These are phyloP conservation scores for Lordiphosa andalusiaca DNA, from an alignment of 2,888 invertebrate genomes.

Conservation along the genomic window DNA sequence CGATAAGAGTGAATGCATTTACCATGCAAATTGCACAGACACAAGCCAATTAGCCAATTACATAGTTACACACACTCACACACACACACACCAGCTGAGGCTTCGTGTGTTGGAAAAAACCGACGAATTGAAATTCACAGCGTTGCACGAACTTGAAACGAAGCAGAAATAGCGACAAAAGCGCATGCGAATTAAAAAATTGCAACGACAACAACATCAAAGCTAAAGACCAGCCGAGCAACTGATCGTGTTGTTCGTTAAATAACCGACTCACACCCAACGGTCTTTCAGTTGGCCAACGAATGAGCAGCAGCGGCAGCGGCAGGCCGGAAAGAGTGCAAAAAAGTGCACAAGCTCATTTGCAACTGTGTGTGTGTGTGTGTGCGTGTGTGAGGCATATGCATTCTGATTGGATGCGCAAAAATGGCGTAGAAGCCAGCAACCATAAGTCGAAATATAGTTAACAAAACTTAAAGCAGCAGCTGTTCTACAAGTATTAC, in stretches of 20 bases:
- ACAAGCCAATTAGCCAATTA: constrained; percentile 19
- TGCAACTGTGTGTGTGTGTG: constrained; percentile 14
- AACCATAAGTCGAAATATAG: too few species aligned
- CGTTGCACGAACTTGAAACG: constrained; percentile 51
- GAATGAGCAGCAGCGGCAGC: constrained; percentile 2
- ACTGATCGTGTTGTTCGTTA: constrained; percentile 22
- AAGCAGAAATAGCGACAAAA: constrained; percentile 34
- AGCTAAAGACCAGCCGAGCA: constrained; percentile 15
- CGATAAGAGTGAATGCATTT: constrained; percentile 10
- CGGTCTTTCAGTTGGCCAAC: background rate
- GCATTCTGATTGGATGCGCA: constrained; percentile 58
- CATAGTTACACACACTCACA: background rate
- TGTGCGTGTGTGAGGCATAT: constrained; percentile 16
- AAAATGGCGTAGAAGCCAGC: constrained; percentile 47
- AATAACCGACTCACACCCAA: constrained; percentile 4
- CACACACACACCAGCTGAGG: constrained; percentile 18
- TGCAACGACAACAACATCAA: constrained; percentile 42
- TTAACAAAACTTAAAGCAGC: too few species aligned
- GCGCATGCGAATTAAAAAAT: constrained; percentile 55
- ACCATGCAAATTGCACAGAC: constrained; percentile 11
- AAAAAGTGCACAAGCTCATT: constrained; percentile 1
- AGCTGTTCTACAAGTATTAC: constrained; percentile 4
- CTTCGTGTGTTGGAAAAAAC: constrained; percentile 41
- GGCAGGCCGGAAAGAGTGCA: background rate
- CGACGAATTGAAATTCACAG: constrained; percentile 63